Evolutionary conservation across 2,797 vertebrate genomes (phyloP).

Genomic region (Choloepus didactylus): DNA sequence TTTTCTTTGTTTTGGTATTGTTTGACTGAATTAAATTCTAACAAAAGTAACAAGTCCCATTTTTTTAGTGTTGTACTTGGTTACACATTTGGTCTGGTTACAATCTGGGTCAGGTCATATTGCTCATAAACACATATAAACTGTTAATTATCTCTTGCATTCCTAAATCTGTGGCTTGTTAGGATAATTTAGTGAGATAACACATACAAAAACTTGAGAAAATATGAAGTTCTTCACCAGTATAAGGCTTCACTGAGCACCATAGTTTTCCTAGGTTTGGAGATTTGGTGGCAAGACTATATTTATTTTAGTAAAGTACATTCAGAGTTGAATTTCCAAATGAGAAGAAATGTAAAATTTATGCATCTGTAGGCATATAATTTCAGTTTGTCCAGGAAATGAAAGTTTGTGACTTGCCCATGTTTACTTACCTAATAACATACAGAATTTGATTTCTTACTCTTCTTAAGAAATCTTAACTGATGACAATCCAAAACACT

Average conservation of each 20-base stretch:
- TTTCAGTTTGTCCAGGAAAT: background rate
- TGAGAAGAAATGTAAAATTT: background rate
- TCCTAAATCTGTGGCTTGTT: background rate
- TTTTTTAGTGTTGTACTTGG: background rate
- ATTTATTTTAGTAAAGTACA: background rate
- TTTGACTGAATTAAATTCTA: conserved; percentile 16
- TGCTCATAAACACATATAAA: background rate
- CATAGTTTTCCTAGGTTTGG: background rate
- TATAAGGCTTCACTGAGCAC: background rate
- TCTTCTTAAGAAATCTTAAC: background rate
- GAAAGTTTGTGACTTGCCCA: background rate
- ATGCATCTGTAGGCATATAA: background rate
- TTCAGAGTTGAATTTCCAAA: background rate
- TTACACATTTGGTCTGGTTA: background rate
- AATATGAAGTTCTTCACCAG: background rate
- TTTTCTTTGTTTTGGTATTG: background rate
- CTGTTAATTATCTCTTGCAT: background rate
- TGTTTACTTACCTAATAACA: background rate
- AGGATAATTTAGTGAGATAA: background rate
- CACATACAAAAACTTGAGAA: background rate
- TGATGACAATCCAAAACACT: background rate
- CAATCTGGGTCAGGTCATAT: background rate
- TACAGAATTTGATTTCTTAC: background rate
- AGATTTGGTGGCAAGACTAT: background rate
- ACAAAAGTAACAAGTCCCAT: background rate